Conservation (phyloP, 2,113 vertebrate species). For the Smithornis capensis region DNA sequence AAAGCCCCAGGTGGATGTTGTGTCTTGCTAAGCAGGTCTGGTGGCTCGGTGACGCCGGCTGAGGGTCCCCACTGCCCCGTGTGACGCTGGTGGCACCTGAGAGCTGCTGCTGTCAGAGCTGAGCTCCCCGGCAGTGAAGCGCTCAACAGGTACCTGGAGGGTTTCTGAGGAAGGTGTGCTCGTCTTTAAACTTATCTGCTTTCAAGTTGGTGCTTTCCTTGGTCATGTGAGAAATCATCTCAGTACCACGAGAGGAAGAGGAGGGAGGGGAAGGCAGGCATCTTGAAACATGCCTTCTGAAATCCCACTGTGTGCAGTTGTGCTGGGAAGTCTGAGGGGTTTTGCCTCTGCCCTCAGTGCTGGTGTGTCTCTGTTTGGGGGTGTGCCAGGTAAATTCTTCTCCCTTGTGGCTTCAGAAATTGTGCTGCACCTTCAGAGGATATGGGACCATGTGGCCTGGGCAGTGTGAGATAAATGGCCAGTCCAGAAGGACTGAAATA, state of each 20-base stretch:
- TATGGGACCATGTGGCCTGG: accelerated
- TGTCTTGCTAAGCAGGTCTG: background rate
- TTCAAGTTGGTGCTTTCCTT: background rate
- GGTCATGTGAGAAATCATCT: background rate
- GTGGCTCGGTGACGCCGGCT: background rate
- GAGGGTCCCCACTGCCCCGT: background rate
- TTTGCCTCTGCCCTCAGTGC: background rate
- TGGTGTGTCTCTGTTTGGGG: background rate
- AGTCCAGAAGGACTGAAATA: background rate
- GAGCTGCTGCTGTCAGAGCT: background rate
- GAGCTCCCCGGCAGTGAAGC: background rate
- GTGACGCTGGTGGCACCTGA: accelerated
- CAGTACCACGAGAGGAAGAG: accelerated
- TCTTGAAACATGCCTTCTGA: background rate
- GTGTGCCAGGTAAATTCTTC: accelerated
- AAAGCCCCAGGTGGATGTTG: background rate
- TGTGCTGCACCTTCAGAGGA: background rate
- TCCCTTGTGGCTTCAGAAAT: background rate
- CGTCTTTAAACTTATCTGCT: background rate
- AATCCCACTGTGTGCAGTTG: accelerated
- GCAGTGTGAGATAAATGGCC: accelerated
- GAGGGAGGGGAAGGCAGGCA: background rate
- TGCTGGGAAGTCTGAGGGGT: background rate
- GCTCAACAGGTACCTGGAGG: background rate
- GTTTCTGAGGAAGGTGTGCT: background rate